Evolutionary conservation across 2,888 invertebrate species (phyloP).

Genomic region (Andrena minutula): DNA sequence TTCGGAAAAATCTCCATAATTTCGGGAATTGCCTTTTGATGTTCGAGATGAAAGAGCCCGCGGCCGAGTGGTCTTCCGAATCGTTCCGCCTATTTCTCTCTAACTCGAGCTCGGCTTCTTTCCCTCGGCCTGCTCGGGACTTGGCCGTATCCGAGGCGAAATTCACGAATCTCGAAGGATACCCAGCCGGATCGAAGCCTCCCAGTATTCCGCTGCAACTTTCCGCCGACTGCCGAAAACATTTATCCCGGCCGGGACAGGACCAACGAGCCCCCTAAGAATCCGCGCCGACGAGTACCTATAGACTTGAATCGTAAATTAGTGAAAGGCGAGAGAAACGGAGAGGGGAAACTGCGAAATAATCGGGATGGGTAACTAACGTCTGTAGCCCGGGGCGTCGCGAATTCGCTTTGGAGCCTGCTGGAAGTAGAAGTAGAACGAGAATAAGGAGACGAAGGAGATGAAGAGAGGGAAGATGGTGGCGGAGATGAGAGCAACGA

Average conservation of each 20-base stretch:
- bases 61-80: slow-evolving; percentile 59
- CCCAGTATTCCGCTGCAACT: not conserved
- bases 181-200: not conserved
- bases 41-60: slow-evolving; percentile 82
- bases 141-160: not conserved
- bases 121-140: not conserved
- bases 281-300: too few species aligned
- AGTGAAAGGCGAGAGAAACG: not conserved
- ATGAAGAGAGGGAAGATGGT: not conserved
- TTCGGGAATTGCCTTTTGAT: slow-evolving; percentile 84
- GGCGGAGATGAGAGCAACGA: slow-evolving; percentile 23
- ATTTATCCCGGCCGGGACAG: not conserved
- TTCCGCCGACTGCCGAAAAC: not conserved
- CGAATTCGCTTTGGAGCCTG: slow-evolving; percentile 27
- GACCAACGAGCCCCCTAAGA: not conserved
- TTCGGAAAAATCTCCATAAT: slow-evolving; percentile 83
- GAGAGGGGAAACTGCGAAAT: slow-evolving; percentile 13
- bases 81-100: slow-evolving; percentile 39
- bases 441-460: not conserved
- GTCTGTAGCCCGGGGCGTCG: slow-evolving; percentile 51
- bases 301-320: too few species aligned
- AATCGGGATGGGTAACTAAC: slow-evolving; percentile 41
- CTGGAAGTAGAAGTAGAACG: not conserved
- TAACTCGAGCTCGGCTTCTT: slow-evolving; percentile 39
- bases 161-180: slow-evolving; percentile 6